Base-by-base conservation (phyloP, 2,888 invertebrate genomes). In the Bellardia bayeri region DNA sequence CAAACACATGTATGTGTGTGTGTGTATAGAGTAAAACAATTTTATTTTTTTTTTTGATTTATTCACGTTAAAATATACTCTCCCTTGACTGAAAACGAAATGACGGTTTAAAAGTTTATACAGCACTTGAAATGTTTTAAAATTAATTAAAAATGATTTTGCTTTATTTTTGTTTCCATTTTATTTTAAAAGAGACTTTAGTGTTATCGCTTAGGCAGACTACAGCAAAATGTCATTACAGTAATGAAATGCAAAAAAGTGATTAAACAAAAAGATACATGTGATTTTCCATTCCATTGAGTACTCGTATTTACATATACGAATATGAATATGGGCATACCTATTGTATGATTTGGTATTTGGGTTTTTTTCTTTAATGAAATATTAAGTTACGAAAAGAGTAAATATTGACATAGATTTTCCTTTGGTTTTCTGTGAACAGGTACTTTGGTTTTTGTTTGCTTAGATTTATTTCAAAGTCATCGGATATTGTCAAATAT, bases 31-130 rank as follows among this genome's bases (percentile, higher is more conserved):
- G 2, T 76, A 8, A 4, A n/a, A 9, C 14, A 13, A 51, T 30
- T 56, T 66, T 79, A 51, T 30, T 56, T 66, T 79, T 69, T 45
- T 72, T 72, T 40, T 42, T 30, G 14, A 30, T 40, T 54, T 42
- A 49, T 68, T n/a, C 54, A 69, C 3, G 16, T 68, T 61, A 30
- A 54, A 76, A 30, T 78, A 30, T 56, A 11, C 16, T 33, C 30
- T 51, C 7, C 33, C 23, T 72, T 49, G 30, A 76, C 42, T 66
- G 54, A 81, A 80, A 84, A 85, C 58, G 58, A 54, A 72, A 82
- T 74, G 66, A 85, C 69, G 85, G 86, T 88, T 88, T 89, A 87
- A 89, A 89, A 89, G 89, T 88, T 89, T 88, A 89, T 89, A 86
- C 84, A 86, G 84, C 89, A 88, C 89, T 89, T 86, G 82, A 89